Evolutionary conservation across 2,797 vertebrate genomes (phyloP).

Genomic region (Hirundo rustica): DNA sequence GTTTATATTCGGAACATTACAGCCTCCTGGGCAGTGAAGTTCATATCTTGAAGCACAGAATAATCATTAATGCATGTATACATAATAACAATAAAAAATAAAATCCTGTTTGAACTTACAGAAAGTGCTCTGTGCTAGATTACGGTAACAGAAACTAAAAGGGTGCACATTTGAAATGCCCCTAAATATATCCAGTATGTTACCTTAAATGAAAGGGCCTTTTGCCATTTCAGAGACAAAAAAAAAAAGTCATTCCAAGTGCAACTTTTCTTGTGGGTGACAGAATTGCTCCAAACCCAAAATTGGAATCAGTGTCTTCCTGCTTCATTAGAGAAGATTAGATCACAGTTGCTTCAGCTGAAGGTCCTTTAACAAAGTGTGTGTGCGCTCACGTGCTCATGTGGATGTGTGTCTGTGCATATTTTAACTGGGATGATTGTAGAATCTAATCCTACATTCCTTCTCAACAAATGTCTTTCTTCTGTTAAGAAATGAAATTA

Average conservation of each 20-base stretch:
- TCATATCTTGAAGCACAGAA: constrained; percentile 31
- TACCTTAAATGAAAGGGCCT: not conserved
- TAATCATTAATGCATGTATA: not conserved
- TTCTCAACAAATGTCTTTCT: not conserved
- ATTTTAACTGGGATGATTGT: not conserved
- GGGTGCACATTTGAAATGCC: constrained; percentile 1
- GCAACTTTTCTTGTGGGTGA: constrained; percentile 34
- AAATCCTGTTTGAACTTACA: not conserved
- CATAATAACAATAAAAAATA: not conserved
- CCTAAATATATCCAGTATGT: not conserved
- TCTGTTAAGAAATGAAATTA: not conserved
- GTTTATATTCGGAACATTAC: constrained; percentile 38
- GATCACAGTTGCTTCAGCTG: constrained; percentile 34
- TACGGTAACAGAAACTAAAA: too few species aligned
- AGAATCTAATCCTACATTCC: not conserved
- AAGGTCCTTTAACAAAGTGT: not conserved
- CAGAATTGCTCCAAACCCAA: constrained; percentile 42
- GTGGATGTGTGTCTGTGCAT: not conserved
- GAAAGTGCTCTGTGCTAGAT: not conserved
- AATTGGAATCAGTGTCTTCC: constrained; percentile 55
- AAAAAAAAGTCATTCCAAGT: constrained; percentile 5
- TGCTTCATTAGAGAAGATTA: constrained; percentile 23
- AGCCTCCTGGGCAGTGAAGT: constrained; percentile 8
- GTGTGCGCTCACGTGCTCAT: not conserved
- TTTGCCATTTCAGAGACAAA: constrained; percentile 42